These are phyloP conservation scores for Episyrphus balteatus DNA, from an alignment of 1,140 invertebrate species.

Conservation along the genomic window DNA sequence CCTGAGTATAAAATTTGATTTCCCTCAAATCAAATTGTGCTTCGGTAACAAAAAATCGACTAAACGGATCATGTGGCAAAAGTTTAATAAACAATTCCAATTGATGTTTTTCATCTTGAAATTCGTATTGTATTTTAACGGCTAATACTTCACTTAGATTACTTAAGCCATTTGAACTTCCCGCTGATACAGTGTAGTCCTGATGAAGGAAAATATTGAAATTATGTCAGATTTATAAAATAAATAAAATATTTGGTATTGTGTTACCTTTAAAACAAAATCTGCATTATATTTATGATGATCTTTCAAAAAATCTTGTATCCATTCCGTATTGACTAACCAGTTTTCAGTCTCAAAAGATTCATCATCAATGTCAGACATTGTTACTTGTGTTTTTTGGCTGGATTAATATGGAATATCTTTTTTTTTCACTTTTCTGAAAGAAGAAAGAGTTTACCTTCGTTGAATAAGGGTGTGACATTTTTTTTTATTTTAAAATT, in stretches of 20 bases:
- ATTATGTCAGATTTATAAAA: background rate
- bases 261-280: background rate
- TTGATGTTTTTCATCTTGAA: background rate
- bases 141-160: constrained; percentile 52
- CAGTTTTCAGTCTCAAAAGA: background rate
- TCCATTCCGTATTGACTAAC: constrained; percentile 2
- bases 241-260: too few relatives aligned
- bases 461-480: too few relatives aligned
- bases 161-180: constrained; percentile 37
- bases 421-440: too few relatives aligned
- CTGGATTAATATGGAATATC: too few relatives aligned
- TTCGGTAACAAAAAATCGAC: constrained; percentile 63
- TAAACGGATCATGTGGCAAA: constrained; percentile 61
- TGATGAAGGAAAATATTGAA: background rate
- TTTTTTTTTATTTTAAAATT: too few relatives aligned
- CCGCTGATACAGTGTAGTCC: background rate
- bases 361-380: constrained; percentile 2
- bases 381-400: background rate
- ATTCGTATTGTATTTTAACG: constrained; percentile 42
- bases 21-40: constrained; percentile 71
- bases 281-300: background rate
- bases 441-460: too few relatives aligned
- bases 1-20: constrained; percentile 72
- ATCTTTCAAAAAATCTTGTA: constrained; percentile 1
- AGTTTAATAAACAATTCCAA: constrained; percentile 57